Percentiles rank a stretch among this genome's conserved stretches.
These are phyloP conservation scores for Toxotes chatareus DNA, from an alignment of 2,113 vertebrate genomes.

Conservation along the genomic window DNA sequence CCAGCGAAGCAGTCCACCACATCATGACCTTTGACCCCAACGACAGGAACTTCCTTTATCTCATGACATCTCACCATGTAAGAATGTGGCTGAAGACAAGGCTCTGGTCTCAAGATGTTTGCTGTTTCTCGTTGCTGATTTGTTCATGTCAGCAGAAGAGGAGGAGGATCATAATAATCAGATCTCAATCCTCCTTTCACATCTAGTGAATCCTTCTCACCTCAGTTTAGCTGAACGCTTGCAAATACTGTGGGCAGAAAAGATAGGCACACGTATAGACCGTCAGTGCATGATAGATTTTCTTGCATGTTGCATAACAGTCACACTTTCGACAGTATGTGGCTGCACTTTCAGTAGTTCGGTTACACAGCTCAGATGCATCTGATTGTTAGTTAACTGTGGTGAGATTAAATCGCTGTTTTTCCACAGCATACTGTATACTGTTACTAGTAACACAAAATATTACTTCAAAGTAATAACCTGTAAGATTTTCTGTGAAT, in stretches of 20 bases:
- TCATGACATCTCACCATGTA: slow-evolving; percentile 98
- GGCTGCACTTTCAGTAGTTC: slow-evolving; percentile 12
- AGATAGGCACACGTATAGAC: background rate
- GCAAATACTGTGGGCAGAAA: slow-evolving; percentile 2
- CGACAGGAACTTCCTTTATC: slow-evolving; percentile 91
- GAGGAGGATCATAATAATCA: slow-evolving; percentile 8
- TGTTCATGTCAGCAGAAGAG: slow-evolving; percentile 16
- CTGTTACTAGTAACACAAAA: background rate
- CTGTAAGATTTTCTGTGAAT: background rate
- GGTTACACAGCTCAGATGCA: slow-evolving; percentile 9
- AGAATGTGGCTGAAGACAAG: slow-evolving; percentile 54
- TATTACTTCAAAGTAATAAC: background rate
- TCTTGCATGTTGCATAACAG: slow-evolving; percentile 14
- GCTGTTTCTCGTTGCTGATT: slow-evolving; percentile 14
- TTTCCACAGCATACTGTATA: background rate
- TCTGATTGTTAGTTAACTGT: slow-evolving; percentile 12
- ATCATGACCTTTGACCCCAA: slow-evolving; percentile 96
- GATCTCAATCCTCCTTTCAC: slow-evolving; percentile 29
- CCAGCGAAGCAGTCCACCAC: slow-evolving; percentile 91
- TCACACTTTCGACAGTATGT: slow-evolving; percentile 32
- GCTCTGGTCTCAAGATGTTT: slow-evolving; percentile 10
- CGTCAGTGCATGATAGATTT: background rate
- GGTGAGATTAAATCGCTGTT: slow-evolving; percentile 11
- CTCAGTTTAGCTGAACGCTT: slow-evolving; percentile 34
- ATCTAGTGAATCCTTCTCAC: background rate